Percentiles rank a stretch among this genome's conserved stretches.
phyloP scores from a whole-genome alignment of 2,888 invertebrate species.

The Chironomus tentans region DNA sequence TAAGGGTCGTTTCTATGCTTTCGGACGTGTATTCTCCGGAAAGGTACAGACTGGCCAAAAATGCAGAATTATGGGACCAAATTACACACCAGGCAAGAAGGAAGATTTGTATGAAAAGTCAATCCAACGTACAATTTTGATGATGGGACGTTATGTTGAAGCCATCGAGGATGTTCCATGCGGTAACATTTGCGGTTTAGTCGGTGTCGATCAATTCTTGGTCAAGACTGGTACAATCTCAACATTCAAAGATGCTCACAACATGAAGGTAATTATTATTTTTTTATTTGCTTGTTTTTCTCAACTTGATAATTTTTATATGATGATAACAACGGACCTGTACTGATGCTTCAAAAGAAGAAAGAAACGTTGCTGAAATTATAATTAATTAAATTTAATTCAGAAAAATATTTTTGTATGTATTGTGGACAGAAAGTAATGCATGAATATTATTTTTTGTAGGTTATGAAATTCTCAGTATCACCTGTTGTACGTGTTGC shows the following conservation, averaged over 20 bases:
- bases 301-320: neutral
- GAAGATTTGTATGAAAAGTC: constrained; percentile 98
- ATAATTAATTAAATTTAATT: neutral
- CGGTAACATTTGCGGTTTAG: constrained; percentile 99
- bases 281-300: neutral
- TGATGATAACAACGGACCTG: constrained; percentile 34
- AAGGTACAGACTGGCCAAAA: constrained; percentile 84
- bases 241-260: constrained; percentile 98
- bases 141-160: constrained; percentile 99
- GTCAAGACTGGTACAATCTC: constrained; percentile 99
- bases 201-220: constrained; percentile 99
- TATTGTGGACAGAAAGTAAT: neutral
- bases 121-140: constrained; percentile 98
- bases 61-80: constrained; percentile 98
- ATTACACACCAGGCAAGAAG: constrained; percentile 96
- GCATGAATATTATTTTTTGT: constrained; percentile 30
- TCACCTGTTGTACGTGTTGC: constrained; percentile 99
- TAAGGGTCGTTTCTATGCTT: constrained; percentile 99
- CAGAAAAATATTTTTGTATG: neutral
- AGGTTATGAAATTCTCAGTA: constrained; percentile 99
- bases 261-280: constrained; percentile 62
- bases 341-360: constrained; percentile 30
- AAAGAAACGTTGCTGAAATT: constrained; percentile 9
- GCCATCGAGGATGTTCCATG: constrained; percentile 99
- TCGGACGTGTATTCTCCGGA: constrained; percentile 99